phyloP scores from a whole-genome alignment of 1,140 invertebrate genomes.

The Pseudomyrmex flavicornis region DNA sequence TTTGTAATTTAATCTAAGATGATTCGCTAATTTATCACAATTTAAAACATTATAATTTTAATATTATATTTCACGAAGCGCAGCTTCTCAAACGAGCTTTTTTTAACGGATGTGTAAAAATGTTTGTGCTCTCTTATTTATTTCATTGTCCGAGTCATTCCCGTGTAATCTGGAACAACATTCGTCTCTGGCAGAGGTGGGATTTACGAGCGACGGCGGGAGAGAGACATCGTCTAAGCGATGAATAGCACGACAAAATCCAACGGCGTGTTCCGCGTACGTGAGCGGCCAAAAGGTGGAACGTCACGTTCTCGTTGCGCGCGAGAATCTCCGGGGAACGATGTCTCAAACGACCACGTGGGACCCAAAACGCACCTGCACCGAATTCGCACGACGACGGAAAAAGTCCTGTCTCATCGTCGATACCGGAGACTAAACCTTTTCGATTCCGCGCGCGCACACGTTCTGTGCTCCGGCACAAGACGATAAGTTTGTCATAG shows the following conservation, averaged over 20 bases:
- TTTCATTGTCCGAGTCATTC: conserved; percentile 22
- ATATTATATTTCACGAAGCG: background rate
- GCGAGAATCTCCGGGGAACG: conserved; percentile 79
- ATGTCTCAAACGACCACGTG: conserved; percentile 85
- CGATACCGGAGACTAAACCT: background rate
- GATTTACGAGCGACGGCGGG: conserved; percentile 46
- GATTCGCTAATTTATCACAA: background rate
- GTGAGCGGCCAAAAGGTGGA: conserved; percentile 73
- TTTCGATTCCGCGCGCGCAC: background rate
- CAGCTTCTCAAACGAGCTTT: background rate
- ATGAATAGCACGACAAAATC: conserved; percentile 75
- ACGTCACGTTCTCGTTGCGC: conserved; percentile 78
- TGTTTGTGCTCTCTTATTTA: background rate
- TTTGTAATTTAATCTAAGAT: background rate
- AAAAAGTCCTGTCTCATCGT: conserved; percentile 69
- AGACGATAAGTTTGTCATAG: conserved; percentile 85
- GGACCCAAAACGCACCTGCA: conserved; percentile 80
- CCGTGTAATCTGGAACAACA: conserved; percentile 22
- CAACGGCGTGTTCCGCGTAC: conserved; percentile 69
- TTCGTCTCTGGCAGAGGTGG: conserved; percentile 20
- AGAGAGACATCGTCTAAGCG: conserved; percentile 57
- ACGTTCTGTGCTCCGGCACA: conserved; percentile 37
- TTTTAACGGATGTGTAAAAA: background rate
- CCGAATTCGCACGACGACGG: conserved; percentile 64
- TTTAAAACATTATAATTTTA: background rate